Evolutionary conservation across 64 coral and sea anemone species (phyloP).

Genomic region (Anthopleura sola): DNA sequence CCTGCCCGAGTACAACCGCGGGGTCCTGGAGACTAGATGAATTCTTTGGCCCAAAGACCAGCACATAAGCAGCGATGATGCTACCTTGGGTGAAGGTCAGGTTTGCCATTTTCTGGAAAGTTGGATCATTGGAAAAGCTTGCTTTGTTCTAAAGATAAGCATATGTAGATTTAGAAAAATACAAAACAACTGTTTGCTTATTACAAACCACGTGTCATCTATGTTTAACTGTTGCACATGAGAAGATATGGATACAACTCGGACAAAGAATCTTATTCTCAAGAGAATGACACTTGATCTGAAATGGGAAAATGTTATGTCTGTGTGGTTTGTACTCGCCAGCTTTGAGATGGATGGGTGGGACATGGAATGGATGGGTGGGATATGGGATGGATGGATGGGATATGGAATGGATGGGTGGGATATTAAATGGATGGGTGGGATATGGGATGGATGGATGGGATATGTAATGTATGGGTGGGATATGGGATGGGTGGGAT

Average conservation of each 20-base stretch:
- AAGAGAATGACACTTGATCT: too few relatives aligned
- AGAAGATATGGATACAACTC: too few relatives aligned
- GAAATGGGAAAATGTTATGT: too few relatives aligned
- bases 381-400: background rate
- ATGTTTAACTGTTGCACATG: too few relatives aligned
- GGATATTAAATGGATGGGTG: too few relatives aligned
- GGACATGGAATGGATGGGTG: background rate
- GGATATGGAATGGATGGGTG: too few relatives aligned
- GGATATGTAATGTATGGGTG: too few relatives aligned
- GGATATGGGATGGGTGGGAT: too few relatives aligned
- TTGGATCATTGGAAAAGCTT: background rate
- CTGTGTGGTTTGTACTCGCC: too few relatives aligned
- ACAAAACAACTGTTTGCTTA: background rate
- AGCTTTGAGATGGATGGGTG: background rate
- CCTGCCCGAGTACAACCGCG: background rate
- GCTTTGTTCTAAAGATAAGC: background rate
- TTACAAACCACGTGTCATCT: too few relatives aligned
- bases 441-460: too few relatives aligned
- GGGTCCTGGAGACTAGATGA: background rate
- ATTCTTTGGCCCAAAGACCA: background rate
- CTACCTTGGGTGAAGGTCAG: background rate
- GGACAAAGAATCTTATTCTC: too few relatives aligned
- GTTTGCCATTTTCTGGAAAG: background rate
- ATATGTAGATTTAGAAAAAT: background rate
- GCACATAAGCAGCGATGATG: background rate